A percentile compares a stretch with the other conserved stretches of the same genome.
Evolutionary conservation across 2,888 invertebrate genomes (phyloP).

Genomic region (Drosophila maculinotata): DNA sequence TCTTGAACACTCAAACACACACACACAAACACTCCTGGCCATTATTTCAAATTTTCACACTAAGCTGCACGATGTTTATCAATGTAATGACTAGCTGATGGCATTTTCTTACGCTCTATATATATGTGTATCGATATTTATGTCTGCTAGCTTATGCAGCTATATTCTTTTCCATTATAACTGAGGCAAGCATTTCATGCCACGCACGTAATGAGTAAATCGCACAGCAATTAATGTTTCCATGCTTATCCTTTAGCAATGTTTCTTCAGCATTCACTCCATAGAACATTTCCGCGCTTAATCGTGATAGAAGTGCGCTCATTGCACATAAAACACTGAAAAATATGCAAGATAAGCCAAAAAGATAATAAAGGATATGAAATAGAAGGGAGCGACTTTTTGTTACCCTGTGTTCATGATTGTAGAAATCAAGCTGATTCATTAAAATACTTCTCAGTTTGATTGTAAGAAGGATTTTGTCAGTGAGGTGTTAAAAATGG

Average conservation of each 20-base stretch:
- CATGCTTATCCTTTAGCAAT: constrained; percentile 38
- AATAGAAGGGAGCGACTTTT: background rate
- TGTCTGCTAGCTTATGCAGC: background rate
- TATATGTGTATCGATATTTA: constrained; percentile 25
- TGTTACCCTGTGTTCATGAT: constrained; percentile 10
- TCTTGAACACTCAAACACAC: background rate
- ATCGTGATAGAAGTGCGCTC: constrained; percentile 7
- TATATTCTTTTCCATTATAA: constrained; percentile 13
- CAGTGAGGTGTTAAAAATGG: no score
- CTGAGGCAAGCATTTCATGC: constrained; percentile 21
- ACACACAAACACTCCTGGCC: background rate
- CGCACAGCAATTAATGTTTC: constrained; percentile 66
- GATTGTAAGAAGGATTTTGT: no score
- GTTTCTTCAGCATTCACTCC: constrained; percentile 3
- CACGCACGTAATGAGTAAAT: constrained; percentile 59
- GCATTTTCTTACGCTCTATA: constrained; percentile 4
- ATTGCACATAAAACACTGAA: constrained; percentile 16
- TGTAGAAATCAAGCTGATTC: no score
- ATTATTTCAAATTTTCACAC: constrained; percentile 39
- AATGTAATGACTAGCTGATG: constrained; percentile 22
- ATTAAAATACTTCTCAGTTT: no score
- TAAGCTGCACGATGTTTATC: constrained; percentile 41
- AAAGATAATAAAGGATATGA: constrained; percentile 3
- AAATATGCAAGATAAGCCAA: constrained; percentile 19
- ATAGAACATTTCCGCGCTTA: constrained; percentile 17